Evolutionary conservation across 2,888 invertebrate genomes (phyloP).

Genomic region (Conistra vaccinii): DNA sequence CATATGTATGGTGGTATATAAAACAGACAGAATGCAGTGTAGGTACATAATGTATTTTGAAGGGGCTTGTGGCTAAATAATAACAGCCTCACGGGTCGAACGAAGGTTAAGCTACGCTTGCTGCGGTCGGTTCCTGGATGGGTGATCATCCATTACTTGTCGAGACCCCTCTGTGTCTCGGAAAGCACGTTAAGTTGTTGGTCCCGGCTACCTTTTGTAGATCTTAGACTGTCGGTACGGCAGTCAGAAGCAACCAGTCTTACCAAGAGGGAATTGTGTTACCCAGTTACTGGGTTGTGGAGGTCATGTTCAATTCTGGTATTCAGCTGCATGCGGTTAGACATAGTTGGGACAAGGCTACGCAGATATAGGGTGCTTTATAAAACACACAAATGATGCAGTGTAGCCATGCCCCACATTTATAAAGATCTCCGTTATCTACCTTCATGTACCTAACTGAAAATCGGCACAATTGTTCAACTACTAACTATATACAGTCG

Average conservation of each 20-base stretch:
- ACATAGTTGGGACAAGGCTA: not conserved
- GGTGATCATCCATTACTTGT: not conserved
- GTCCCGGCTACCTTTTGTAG: too few relatives aligned
- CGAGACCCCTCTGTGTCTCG: not conserved
- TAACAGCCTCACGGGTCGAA: not conserved
- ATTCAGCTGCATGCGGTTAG: not conserved
- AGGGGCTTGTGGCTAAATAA: too few relatives aligned
- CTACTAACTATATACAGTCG: conserved; percentile 17
- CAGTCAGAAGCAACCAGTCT: not conserved
- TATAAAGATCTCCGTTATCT: conserved; percentile 16
- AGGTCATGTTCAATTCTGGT: not conserved
- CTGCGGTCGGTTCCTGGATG: not conserved
- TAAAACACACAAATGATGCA: not conserved
- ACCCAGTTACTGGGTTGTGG: not conserved
- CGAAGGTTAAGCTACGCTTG: not conserved
- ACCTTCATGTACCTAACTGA: conserved; percentile 11
- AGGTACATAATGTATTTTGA: too few relatives aligned
- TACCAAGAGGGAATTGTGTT: not conserved
- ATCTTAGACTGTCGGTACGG: not conserved
- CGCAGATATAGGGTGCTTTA: not conserved
- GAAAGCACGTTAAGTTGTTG: not conserved
- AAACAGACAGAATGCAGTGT: too few relatives aligned
- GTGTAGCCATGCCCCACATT: not conserved
- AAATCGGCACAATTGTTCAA: conserved; percentile 47
- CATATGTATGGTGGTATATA: too few relatives aligned